Conservation (phyloP, 2,113 vertebrate species). For the Odobenus rosmarus region DNA sequence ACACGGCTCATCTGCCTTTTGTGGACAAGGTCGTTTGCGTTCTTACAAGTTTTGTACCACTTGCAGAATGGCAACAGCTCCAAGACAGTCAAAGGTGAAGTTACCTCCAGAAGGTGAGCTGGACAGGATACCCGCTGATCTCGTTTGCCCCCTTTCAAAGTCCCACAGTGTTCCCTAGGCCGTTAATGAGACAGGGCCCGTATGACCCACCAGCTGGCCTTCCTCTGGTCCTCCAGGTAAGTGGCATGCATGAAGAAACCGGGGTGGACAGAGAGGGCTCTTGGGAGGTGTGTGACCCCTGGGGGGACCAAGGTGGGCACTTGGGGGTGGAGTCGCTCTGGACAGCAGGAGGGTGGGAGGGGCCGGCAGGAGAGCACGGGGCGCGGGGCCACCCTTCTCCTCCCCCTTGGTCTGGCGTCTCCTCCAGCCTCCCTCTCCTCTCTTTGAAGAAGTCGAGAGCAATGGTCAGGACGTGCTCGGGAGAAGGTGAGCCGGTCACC, state of each 20-base stretch:
- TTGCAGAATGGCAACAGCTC: neutral
- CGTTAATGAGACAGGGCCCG: neutral
- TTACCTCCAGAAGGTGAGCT: neutral
- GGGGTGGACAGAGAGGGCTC: neutral
- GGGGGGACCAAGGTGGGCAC: neutral
- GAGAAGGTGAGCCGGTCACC: neutral
- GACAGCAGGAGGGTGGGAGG: neutral
- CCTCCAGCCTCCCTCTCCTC: neutral
- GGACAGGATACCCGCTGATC: accelerated
- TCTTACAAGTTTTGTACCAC: neutral
- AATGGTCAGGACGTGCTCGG: neutral
- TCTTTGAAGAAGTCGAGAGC: neutral
- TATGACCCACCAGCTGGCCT: neutral
- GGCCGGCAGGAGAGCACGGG: neutral
- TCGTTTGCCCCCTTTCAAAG: neutral
- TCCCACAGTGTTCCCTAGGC: neutral
- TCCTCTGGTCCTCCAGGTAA: neutral
- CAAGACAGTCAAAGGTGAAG: neutral
- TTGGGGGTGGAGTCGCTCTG: neutral
- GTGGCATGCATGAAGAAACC: neutral
- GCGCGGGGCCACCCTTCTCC: neutral
- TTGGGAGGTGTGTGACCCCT: accelerated
- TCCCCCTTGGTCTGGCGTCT: too few species aligned
- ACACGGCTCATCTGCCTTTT: neutral
- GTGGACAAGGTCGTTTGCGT: neutral